Conservation (phyloP, 2,113 vertebrate species). For the Pteronura brasiliensis region DNA sequence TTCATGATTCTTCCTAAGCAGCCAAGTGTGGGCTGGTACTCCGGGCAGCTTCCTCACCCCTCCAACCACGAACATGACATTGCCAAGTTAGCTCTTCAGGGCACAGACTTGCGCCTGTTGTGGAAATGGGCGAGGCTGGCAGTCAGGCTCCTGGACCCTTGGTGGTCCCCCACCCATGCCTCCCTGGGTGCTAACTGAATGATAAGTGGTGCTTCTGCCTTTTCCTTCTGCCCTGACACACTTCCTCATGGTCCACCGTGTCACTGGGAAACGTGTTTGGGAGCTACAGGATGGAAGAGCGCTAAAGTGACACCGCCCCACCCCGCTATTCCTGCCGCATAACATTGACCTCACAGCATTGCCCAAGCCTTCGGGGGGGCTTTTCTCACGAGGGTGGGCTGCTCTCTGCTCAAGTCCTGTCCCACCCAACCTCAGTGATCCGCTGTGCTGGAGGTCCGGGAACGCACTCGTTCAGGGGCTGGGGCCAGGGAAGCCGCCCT, state of each 20-base stretch:
- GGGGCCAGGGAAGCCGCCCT: accelerated
- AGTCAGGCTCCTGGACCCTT: neutral
- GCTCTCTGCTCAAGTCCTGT: neutral
- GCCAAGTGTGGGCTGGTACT: neutral
- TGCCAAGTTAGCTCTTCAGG: neutral
- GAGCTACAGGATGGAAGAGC: neutral
- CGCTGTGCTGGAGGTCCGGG: accelerated
- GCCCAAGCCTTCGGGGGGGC: neutral
- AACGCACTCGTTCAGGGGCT: accelerated
- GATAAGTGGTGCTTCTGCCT: neutral
- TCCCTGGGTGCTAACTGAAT: neutral
- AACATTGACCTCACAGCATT: accelerated
- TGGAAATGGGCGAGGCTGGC: neutral
- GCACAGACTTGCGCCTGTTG: neutral
- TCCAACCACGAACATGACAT: accelerated
- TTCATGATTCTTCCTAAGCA: neutral
- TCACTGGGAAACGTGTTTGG: neutral
- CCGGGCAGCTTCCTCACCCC: neutral
- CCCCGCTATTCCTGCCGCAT: neutral
- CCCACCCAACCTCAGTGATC: neutral
- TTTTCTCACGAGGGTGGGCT: neutral
- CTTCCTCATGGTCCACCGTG: accelerated
- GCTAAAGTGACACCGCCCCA: neutral
- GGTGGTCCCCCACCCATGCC: neutral
- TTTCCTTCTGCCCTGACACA: neutral